Conservation (phyloP, 2,113 vertebrate genomes). For the Pterocles burchelli region DNA sequence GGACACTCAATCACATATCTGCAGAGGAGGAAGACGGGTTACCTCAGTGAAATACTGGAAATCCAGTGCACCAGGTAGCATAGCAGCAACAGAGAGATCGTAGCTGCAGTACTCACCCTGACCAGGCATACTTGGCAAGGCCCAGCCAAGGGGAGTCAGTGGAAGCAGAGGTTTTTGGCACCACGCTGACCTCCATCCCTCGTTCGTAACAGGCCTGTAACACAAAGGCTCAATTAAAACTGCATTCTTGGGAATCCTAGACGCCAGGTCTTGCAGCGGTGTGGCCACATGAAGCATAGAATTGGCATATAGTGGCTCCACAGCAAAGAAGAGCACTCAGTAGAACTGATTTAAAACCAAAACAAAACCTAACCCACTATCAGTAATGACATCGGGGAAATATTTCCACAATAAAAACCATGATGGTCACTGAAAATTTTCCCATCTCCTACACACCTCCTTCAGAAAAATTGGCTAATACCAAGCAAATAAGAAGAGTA, state of each 20-base stretch:
- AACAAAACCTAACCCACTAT: background rate
- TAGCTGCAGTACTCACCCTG: constrained; percentile 85
- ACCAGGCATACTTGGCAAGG: constrained; percentile 97
- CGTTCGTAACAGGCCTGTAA: constrained; percentile 93
- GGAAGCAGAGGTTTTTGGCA: constrained; percentile 98
- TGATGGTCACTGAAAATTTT: background rate
- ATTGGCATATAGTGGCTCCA: background rate
- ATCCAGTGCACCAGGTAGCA: background rate
- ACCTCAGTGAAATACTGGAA: background rate
- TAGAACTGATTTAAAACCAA: background rate
- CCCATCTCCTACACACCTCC: background rate
- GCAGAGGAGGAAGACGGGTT: background rate
- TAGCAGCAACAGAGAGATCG: background rate
- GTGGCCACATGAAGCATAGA: background rate
- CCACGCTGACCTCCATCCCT: constrained; percentile 95
- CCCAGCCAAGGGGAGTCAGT: constrained; percentile 98
- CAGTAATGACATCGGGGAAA: background rate
- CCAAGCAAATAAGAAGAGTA: background rate
- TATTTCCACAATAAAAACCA: background rate
- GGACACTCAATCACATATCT: constrained; percentile 98
- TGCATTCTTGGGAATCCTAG: background rate
- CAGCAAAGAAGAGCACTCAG: background rate
- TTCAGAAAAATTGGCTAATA: background rate
- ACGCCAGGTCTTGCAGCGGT: background rate
- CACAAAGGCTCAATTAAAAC: background rate